phyloP scores from a whole-genome alignment of 1,140 invertebrate species.

The Brachionus calyciflorus region DNA sequence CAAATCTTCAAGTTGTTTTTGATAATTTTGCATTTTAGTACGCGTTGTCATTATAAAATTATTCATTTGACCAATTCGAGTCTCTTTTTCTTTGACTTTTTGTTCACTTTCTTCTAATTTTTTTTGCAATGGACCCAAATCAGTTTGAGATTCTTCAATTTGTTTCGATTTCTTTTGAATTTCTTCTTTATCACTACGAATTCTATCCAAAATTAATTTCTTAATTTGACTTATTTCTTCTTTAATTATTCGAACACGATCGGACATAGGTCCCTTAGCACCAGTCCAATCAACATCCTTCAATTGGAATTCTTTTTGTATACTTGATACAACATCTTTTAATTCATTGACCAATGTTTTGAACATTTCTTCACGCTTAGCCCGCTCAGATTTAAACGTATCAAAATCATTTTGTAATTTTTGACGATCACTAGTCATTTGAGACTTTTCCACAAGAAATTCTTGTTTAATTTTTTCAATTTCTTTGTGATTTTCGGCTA shows the following conservation, averaged over 20 bases:
- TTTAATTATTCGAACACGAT: conserved; percentile 23
- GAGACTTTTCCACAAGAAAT: conserved; percentile 1
- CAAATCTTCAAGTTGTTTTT: conserved; percentile 34
- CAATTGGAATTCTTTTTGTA: conserved; percentile 34
- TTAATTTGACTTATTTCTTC: conserved; percentile 26
- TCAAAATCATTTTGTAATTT: neutral
- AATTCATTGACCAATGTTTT: conserved; percentile 44
- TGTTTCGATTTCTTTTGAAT: neutral
- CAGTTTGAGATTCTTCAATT: conserved; percentile 13
- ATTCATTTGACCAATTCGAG: conserved; percentile 39
- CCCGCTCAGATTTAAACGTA: neutral
- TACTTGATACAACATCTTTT: neutral
- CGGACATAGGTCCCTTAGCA: conserved; percentile 17
- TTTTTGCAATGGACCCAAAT: conserved; percentile 3
- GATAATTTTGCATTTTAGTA: neutral
- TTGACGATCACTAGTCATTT: neutral
- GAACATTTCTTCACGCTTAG: conserved; percentile 40
- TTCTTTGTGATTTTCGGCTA: neutral
- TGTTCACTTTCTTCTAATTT: conserved; percentile 43
- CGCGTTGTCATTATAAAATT: neutral
- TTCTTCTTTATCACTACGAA: neutral
- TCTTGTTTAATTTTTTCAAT: neutral
- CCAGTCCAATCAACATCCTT: conserved; percentile 35
- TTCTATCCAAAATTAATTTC: conserved; percentile 28
- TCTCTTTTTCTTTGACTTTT: conserved; percentile 42